Percentiles rank a stretch among this genome's conserved stretches.
These are phyloP conservation scores for Melipona quadrifasciata DNA, from an alignment of 1,140 invertebrate genomes.

Conservation along the genomic window DNA sequence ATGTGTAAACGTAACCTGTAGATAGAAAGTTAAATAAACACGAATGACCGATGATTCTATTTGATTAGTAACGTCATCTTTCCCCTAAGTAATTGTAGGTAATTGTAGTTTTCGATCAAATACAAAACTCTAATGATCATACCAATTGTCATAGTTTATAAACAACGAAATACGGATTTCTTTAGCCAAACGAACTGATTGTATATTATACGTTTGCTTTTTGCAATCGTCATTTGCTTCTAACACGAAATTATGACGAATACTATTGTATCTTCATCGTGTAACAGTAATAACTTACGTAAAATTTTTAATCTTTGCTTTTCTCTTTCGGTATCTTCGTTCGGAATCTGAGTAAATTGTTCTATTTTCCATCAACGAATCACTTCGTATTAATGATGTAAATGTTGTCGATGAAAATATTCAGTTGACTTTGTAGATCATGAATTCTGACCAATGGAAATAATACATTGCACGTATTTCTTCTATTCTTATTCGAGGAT, in stretches of 20 bases:
- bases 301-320: neutral
- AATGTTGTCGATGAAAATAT: neutral
- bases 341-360: neutral
- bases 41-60: neutral
- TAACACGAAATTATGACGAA: neutral
- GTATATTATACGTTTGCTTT: too few species aligned
- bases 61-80: conserved; percentile 43
- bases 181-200: neutral
- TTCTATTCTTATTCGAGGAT: neutral
- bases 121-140: neutral
- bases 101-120: neutral
- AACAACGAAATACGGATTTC: too few species aligned
- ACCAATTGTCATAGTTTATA: conserved; percentile 17
- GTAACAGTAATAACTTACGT: neutral
- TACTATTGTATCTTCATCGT: neutral
- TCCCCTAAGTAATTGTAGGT: too few species aligned
- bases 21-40: conserved; percentile 25
- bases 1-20: conserved; percentile 26
- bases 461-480: neutral
- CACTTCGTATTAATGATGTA: neutral
- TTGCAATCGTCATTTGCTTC: neutral
- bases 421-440: neutral
- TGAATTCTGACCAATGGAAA: neutral
- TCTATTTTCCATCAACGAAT: neutral
- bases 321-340: neutral